Conservation (phyloP, 2,113 vertebrate species). For the Periophthalmodon schlosseri region DNA sequence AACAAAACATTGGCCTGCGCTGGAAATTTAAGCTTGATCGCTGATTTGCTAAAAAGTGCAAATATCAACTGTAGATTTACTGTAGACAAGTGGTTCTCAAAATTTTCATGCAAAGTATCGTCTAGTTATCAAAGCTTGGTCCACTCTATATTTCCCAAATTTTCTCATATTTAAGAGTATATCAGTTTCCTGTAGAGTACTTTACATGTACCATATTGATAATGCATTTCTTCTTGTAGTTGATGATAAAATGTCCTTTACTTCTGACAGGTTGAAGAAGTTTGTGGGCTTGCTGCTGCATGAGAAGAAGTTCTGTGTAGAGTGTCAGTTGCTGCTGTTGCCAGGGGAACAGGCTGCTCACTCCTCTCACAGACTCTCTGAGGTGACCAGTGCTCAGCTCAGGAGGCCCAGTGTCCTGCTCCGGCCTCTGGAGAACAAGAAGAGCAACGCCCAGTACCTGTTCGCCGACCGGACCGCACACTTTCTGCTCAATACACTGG, state of each 20-base stretch:
- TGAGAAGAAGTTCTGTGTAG: conserved; percentile 85
- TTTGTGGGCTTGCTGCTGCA: conserved; percentile 77
- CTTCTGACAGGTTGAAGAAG: conserved; percentile 77
- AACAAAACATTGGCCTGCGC: too few relatives aligned
- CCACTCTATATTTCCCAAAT: too few relatives aligned
- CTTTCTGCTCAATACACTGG: conserved; percentile 84
- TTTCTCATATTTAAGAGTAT: too few relatives aligned
- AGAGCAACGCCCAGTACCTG: conserved; percentile 92
- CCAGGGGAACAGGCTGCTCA: conserved; percentile 78
- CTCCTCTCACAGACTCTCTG: conserved; percentile 62
- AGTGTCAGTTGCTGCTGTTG: conserved; percentile 85
- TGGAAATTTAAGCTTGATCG: too few relatives aligned
- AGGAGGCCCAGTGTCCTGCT: conserved; percentile 85
- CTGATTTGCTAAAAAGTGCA: too few relatives aligned
- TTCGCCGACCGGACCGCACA: conserved; percentile 88
- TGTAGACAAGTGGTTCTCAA: too few relatives aligned
- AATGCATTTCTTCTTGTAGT: background rate
- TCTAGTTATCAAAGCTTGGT: too few relatives aligned
- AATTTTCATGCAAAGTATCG: too few relatives aligned
- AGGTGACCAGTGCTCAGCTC: conserved; percentile 77
- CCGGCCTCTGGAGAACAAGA: conserved; percentile 89
- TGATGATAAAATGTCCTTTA: background rate
- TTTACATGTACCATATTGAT: background rate
- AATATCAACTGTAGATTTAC: too few relatives aligned
- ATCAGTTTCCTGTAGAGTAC: too few relatives aligned